Evolutionary conservation across 2,113 vertebrate genomes (phyloP).

Genomic region (Lipotes vexillifer): DNA sequence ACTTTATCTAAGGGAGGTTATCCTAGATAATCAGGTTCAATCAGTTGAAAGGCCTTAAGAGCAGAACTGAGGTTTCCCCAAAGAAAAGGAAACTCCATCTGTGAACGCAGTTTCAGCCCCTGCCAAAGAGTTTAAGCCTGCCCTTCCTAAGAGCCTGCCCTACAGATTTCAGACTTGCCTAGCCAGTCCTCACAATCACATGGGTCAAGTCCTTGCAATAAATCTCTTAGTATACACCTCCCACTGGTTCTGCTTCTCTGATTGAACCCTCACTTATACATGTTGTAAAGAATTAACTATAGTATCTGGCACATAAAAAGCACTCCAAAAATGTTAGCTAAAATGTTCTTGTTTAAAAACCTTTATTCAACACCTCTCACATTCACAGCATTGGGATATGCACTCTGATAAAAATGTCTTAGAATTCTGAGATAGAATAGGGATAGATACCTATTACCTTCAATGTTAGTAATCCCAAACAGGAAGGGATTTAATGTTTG

Average conservation of each 20-base stretch:
- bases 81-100: neutral
- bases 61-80: neutral
- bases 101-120: neutral
- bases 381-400: neutral
- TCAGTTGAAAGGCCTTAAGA: neutral
- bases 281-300: neutral
- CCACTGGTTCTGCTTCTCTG: neutral
- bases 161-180: neutral
- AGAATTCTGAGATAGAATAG: neutral
- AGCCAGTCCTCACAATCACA: neutral
- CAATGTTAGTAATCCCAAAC: neutral
- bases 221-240: neutral
- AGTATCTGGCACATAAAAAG: neutral
- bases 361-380: neutral
- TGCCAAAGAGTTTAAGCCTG: neutral
- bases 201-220: neutral
- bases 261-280: neutral
- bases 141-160: neutral
- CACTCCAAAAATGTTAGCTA: neutral
- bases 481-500: slow-evolving; percentile 20
- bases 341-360: neutral
- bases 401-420: neutral
- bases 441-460: neutral
- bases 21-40: neutral
- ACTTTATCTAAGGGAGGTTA: neutral